Base-by-base conservation (phyloP, 2,797 vertebrate species). In the Argentina silus region DNA sequence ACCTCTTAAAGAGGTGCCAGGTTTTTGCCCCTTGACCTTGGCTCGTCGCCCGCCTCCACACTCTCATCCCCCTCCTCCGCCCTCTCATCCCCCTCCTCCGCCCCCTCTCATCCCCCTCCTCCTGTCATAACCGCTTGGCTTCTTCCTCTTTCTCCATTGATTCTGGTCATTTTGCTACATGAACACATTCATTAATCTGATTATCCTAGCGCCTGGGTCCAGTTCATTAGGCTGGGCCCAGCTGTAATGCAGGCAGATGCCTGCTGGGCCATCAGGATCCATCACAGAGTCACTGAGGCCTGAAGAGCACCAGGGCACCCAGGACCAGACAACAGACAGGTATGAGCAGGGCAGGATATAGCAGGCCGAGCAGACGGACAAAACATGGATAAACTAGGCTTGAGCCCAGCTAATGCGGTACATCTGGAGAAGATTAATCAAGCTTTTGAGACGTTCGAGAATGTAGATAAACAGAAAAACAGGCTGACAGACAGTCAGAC, bases 141-240 rank as follows among this genome's bases (percentile, higher is more conserved):
- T 21, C 2, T 19, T 1, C 9, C 67, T 61, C 60, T 71, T 80
- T 72, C 87, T 83, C 81, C 79, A 89, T 90, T 89, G 88, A 91
- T 91, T 90, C 82, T 87, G 81, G 81, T 89, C 73, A 84, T 90
- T 92, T 91, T 85, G 80, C 27, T 82, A 86, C 84, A 86, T 90
- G 87, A 91, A 87, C 83, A 86, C 80, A 86, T 81, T 86, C 86
- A 90, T 92, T 92, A 90, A 91, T 92, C 90, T 90, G 87, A 91
- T 89, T 87, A 88, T 85, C 86, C 84, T 80, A 78, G 82, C 78
- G 88, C 85, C 85, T 89, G 87, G 89, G 90, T 89, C 76, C 87
- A 90, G 88, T 90, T 93, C 90, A 93, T 91, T 92, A 92, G 84
- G 86, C 84, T 74, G 82, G 84, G 78, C 88, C 27, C 88, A 87